Evolutionary conservation across 2,113 vertebrate species (phyloP).

Genomic region (Gasterosteus nipponicus): DNA sequence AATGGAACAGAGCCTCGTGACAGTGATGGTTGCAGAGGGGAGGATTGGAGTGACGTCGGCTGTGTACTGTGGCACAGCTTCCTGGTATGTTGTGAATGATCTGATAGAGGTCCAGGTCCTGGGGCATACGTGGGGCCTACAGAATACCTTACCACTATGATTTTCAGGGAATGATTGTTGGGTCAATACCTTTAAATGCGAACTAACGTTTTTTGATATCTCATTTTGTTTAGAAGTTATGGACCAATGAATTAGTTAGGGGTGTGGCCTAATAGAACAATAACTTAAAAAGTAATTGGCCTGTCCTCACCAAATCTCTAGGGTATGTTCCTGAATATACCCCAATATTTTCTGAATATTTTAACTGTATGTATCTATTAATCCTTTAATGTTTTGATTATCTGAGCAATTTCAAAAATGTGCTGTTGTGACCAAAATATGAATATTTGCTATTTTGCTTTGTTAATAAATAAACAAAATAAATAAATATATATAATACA

Average conservation of each 20-base stretch:
- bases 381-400: background rate
- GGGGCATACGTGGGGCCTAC: no score
- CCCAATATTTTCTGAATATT: background rate
- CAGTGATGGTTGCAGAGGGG: constrained; percentile 17
- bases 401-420: background rate
- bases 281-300: no score
- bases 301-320: no score
- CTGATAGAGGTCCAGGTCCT: background rate
- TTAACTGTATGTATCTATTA: background rate
- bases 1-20: constrained; percentile 28
- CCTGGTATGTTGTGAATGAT: constrained; percentile 25
- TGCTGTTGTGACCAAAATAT: background rate
- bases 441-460: background rate
- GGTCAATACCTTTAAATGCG: no score
- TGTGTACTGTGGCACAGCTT: constrained; percentile 17
- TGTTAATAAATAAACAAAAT: background rate
- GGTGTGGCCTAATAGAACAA: no score
- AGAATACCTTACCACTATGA: no score
- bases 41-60: constrained; percentile 9
- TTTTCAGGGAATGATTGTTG: no score
- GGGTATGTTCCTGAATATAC: no score
- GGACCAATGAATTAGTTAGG: no score
- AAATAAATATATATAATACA: background rate
- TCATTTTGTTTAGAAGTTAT: no score
- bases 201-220: no score